These are phyloP conservation scores for Cyanoliseus patagonus DNA, from an alignment of 2,113 vertebrate genomes.

Conservation along the genomic window DNA sequence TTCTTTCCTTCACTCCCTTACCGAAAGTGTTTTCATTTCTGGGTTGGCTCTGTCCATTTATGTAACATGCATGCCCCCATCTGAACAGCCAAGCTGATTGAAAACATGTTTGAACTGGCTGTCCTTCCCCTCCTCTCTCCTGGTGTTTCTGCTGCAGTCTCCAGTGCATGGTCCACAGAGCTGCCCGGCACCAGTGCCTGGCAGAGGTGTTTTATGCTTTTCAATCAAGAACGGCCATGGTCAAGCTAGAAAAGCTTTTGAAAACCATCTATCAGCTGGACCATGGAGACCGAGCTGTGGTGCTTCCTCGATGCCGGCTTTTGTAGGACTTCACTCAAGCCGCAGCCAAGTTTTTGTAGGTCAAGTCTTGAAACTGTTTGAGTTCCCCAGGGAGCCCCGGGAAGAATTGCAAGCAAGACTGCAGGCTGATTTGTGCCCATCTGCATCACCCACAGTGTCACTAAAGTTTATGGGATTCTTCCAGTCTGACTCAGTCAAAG, in stretches of 20 bases:
- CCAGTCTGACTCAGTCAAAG: conserved; percentile 54
- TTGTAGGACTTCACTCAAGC: neutral
- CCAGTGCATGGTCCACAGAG: neutral
- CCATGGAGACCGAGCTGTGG: neutral
- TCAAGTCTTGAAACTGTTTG: neutral
- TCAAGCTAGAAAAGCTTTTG: neutral
- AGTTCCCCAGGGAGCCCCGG: neutral
- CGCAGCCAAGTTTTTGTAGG: neutral
- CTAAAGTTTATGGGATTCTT: conserved; percentile 54
- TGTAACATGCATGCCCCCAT: neutral
- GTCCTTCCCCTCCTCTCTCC: conserved; percentile 32
- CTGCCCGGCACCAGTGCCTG: neutral
- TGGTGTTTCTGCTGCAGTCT: neutral
- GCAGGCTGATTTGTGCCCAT: conserved; percentile 19
- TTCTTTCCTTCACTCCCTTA: neutral
- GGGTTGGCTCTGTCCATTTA: conserved; percentile 16
- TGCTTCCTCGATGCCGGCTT: neutral
- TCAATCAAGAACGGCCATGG: neutral
- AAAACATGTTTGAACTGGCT: conserved; percentile 37
- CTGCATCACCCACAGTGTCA: conserved; percentile 4
- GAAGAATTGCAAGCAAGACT: neutral
- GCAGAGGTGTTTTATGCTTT: neutral
- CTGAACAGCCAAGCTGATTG: conserved; percentile 14
- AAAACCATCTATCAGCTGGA: neutral
- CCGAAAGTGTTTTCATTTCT: neutral